Percentiles rank a stretch among this genome's conserved stretches.
Conservation (phyloP, 2,113 vertebrate species). For the Cyanocitta stelleri region DNA sequence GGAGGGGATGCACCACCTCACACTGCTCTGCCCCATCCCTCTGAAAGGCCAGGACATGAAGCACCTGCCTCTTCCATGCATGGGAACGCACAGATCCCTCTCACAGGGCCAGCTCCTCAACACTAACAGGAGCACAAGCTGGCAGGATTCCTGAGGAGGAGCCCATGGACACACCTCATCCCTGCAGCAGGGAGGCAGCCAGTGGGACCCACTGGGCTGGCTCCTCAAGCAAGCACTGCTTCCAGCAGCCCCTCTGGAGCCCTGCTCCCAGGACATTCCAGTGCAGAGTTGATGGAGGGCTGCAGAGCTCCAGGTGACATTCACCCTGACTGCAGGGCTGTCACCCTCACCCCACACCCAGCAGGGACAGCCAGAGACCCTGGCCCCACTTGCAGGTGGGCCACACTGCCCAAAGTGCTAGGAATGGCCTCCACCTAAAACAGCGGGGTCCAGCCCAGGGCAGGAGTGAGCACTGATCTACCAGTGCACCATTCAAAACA, state of each 20-base stretch:
- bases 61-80: not conserved
- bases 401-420: not conserved
- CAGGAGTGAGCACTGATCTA: accelerated
- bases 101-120: not conserved
- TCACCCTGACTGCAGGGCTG: not conserved
- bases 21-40: not conserved
- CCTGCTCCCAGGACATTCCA: not conserved
- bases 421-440: not conserved
- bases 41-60: not conserved
- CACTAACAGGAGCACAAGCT: not conserved
- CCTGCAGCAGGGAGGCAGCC: not conserved
- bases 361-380: not conserved
- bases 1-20: not conserved
- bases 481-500: accelerated
- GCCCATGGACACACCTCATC: not conserved
- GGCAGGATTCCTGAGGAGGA: not conserved
- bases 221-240: not conserved
- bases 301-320: not conserved
- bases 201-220: not conserved
- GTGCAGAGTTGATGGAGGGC: not conserved
- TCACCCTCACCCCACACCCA: not conserved
- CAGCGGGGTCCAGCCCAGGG: not conserved
- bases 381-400: not conserved
- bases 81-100: not conserved
- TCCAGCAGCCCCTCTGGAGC: not conserved